phyloP scores from a whole-genome alignment of 2,797 vertebrate genomes.

The Malacoraja senta region DNA sequence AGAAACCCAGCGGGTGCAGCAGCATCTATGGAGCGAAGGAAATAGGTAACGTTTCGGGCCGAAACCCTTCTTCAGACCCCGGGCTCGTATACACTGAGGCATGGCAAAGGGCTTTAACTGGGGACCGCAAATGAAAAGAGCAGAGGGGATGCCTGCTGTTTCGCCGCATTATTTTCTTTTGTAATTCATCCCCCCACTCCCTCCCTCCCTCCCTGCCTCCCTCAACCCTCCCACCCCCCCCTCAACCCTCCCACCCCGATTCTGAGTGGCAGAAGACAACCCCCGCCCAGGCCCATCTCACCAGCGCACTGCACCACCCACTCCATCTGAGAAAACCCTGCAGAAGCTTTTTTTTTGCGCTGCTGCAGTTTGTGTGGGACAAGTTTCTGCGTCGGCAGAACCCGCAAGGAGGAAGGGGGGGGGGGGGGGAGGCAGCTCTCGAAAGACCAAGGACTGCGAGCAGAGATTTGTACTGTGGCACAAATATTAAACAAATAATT shows the following conservation, averaged over 20 bases:
- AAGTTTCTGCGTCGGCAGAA: background rate
- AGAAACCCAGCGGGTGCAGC: no score
- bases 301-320: constrained; percentile 20
- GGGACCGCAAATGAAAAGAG: background rate
- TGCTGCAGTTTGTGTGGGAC: background rate
- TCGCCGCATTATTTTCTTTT: background rate
- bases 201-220: background rate
- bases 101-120: background rate
- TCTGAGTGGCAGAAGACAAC: background rate
- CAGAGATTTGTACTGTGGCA: no score
- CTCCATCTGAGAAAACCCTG: background rate
- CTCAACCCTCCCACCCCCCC: background rate
- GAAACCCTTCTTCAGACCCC: no score
- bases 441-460: background rate
- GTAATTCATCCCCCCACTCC: background rate
- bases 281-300: background rate
- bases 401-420: background rate
- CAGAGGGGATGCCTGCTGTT: background rate
- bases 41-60: no score
- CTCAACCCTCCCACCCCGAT: background rate
- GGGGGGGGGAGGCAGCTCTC: background rate
- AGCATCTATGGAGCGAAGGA: no score
- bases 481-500: background rate
- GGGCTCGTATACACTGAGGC: background rate
- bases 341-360: background rate